A percentile compares a stretch with the other conserved stretches of the same genome.
phyloP scores from a whole-genome alignment of 37 sponge, comb jelly and placozoan genomes.

The Halisarca cf. caerulea region DNA sequence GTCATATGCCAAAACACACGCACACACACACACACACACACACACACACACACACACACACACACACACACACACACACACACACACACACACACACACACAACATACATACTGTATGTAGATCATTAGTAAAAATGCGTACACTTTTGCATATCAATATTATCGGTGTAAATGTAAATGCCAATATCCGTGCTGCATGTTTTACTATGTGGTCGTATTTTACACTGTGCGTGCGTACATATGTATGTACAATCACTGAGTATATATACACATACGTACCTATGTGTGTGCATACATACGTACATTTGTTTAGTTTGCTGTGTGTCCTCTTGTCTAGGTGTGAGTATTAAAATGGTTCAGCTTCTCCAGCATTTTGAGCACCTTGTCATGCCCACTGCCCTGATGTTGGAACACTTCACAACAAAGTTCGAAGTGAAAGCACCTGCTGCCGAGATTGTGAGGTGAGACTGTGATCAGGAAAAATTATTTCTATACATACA shows the following conservation, averaged over 20 bases:
- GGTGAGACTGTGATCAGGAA: slow-evolving; percentile 32
- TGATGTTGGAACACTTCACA: slow-evolving; percentile 43
- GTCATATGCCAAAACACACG: too few species aligned
- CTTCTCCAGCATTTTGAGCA: slow-evolving; percentile 91
- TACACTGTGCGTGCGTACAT: background rate
- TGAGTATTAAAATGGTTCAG: slow-evolving; percentile 82
- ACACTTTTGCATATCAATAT: too few species aligned
- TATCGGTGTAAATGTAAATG: too few species aligned
- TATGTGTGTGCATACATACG: background rate
- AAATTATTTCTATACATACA: slow-evolving; percentile 1
- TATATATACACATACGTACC: too few species aligned
- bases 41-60: too few species aligned
- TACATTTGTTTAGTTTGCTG: background rate
- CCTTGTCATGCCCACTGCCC: slow-evolving; percentile 59
- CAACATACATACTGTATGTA: too few species aligned
- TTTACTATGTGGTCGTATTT: too few species aligned
- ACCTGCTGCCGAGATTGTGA: slow-evolving; percentile 62
- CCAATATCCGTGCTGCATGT: too few species aligned
- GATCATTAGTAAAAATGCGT: too few species aligned
- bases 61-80: too few species aligned
- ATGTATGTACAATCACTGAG: background rate
- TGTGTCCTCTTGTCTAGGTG: slow-evolving; percentile 46
- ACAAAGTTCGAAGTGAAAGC: slow-evolving; percentile 42
- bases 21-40: too few species aligned
- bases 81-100: too few species aligned